phyloP scores from a whole-genome alignment of 2,797 vertebrate genomes.

The Myotis planiceps region DNA sequence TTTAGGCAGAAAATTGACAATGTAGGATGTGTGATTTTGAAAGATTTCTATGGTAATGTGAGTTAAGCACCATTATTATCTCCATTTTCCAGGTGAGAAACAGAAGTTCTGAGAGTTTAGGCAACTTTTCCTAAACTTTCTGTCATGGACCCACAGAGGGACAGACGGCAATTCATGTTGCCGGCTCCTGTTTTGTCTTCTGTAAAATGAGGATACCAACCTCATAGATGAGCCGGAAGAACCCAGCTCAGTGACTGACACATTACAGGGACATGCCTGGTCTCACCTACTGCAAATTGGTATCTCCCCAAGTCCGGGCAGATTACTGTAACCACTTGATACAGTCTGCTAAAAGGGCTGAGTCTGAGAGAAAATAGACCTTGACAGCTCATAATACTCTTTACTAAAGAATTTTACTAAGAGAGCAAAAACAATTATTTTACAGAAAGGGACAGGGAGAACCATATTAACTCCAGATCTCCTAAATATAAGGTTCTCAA shows the following conservation, averaged over 20 bases:
- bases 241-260: not conserved
- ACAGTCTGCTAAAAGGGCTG: not conserved
- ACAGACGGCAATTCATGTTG: not conserved
- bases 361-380: not conserved
- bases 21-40: too few species aligned
- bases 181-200: not conserved
- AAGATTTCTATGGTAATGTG: not conserved
- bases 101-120: not conserved
- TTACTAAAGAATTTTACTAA: not conserved
- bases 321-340: fast-evolving
- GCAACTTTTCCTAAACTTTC: not conserved
- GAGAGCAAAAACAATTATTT: not conserved
- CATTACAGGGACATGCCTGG: not conserved
- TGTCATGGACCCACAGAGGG: not conserved
- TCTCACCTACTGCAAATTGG: not conserved
- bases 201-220: not conserved
- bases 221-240: not conserved
- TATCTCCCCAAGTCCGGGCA: not conserved
- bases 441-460: not conserved
- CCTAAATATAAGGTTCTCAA: not conserved
- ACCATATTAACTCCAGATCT: not conserved
- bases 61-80: not conserved
- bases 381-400: not conserved
- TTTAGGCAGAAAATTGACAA: too few species aligned
- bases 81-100: not conserved